Evolutionary conservation across 2,888 invertebrate species (phyloP).

Genomic region (Lasioglossum calceatum): DNA sequence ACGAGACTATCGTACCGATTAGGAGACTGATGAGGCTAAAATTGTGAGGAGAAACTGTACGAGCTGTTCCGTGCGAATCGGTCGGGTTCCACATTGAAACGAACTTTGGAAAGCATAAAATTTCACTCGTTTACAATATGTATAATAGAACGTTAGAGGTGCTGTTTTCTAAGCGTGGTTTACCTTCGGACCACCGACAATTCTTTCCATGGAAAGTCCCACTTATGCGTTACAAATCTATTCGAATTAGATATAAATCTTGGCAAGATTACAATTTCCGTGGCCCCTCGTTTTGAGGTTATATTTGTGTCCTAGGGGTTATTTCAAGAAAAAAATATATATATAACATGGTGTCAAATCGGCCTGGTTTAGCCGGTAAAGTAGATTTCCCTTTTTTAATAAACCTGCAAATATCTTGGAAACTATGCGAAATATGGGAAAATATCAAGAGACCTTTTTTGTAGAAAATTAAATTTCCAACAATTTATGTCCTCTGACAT

Average conservation of each 20-base stretch:
- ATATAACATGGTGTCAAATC: too few species aligned
- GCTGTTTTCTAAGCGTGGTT: neutral
- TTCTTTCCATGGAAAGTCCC: neutral
- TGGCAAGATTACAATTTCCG: too few species aligned
- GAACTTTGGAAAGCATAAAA: neutral
- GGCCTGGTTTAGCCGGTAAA: too few species aligned
- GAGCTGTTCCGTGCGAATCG: conserved; percentile 11
- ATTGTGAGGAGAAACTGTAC: conserved; percentile 27
- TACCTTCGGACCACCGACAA: neutral
- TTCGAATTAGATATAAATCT: neutral
- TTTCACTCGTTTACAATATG: neutral
- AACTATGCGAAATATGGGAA: too few species aligned
- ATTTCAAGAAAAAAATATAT: too few species aligned
- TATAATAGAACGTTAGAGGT: neutral
- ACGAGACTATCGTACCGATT: conserved; percentile 53
- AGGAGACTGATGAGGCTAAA: conserved; percentile 41
- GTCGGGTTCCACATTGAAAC: neutral
- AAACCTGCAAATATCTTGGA: too few species aligned
- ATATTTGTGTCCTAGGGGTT: too few species aligned
- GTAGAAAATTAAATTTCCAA: too few species aligned
- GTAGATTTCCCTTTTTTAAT: too few species aligned
- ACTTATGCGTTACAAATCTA: neutral
- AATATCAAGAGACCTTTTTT: too few species aligned
- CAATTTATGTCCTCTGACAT: too few species aligned
- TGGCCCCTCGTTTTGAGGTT: too few species aligned